phyloP scores from a whole-genome alignment of 2,797 vertebrate genomes.

The Xiphophorus birchmanni region DNA sequence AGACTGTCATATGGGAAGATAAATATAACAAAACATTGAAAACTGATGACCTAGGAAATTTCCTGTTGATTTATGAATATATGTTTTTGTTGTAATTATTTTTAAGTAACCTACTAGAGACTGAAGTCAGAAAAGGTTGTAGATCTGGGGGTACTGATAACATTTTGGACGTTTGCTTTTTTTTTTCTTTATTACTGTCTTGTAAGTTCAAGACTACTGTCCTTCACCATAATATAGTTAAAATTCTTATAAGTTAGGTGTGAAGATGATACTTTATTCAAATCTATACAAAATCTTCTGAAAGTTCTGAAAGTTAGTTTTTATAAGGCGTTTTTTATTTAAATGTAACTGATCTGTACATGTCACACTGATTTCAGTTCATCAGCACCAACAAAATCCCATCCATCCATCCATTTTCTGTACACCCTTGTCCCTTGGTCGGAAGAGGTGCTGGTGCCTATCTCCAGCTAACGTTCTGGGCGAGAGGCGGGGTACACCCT shows the following conservation, averaged over 20 bases:
- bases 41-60: neutral
- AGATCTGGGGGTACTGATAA: neutral
- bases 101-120: neutral
- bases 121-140: neutral
- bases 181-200: neutral
- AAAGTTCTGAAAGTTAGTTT: neutral
- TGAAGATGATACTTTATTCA: neutral
- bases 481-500: too few relatives aligned
- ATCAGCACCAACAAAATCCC: neutral
- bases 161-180: neutral
- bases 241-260: neutral
- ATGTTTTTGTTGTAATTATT: neutral
- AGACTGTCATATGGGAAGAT: slow-evolving; percentile 4
- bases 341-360: neutral
- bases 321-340: neutral
- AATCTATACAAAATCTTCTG: neutral
- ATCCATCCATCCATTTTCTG: too few relatives aligned
- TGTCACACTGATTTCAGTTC: neutral
- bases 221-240: neutral
- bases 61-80: neutral
- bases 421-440: too few relatives aligned
- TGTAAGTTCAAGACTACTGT: neutral
- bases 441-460: too few relatives aligned
- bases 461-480: too few relatives aligned
- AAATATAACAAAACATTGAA: neutral